phyloP scores from a whole-genome alignment of 1,140 invertebrate species.

The Philopotamus ludificatus region DNA sequence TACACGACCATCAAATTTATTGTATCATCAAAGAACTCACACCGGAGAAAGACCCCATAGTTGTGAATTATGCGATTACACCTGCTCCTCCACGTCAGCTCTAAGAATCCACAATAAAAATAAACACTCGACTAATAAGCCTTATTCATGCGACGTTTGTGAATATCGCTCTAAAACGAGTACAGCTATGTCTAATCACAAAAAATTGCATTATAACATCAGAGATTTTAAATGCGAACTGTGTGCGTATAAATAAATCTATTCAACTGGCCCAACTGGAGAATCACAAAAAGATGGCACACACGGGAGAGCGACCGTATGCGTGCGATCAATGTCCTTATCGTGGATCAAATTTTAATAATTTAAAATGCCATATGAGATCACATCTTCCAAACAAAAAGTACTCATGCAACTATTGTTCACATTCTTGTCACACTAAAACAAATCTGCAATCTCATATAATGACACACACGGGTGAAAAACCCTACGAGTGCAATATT shows the following conservation, averaged over 20 bases:
- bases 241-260: slow-evolving; percentile 31
- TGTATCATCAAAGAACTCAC: slow-evolving; percentile 31
- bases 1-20: slow-evolving; percentile 28
- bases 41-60: slow-evolving; percentile 34
- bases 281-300: slow-evolving; percentile 1
- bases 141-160: slow-evolving; percentile 32
- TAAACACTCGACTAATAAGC: slow-evolving; percentile 32
- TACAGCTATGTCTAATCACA: slow-evolving; percentile 27
- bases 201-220: slow-evolving; percentile 31
- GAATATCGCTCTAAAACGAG: slow-evolving; percentile 35
- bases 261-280: neutral
- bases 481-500: slow-evolving; percentile 8
- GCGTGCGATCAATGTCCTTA: slow-evolving; percentile 17
- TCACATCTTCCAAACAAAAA: slow-evolving; percentile 4
- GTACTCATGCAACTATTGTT: slow-evolving; percentile 5
- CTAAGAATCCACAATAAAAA: slow-evolving; percentile 36
- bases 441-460: slow-evolving; percentile 9
- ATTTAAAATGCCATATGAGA: slow-evolving; percentile 15
- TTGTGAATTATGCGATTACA: slow-evolving; percentile 37
- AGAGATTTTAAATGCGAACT: slow-evolving; percentile 32
- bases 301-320: slow-evolving; percentile 10
- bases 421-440: slow-evolving; percentile 13
- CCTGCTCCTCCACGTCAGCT: slow-evolving; percentile 24
- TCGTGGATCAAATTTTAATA: slow-evolving; percentile 13
- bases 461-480: slow-evolving; percentile 17